These are phyloP conservation scores for Bombus waltoni DNA, from an alignment of 1,140 invertebrate species.

Conservation along the genomic window DNA sequence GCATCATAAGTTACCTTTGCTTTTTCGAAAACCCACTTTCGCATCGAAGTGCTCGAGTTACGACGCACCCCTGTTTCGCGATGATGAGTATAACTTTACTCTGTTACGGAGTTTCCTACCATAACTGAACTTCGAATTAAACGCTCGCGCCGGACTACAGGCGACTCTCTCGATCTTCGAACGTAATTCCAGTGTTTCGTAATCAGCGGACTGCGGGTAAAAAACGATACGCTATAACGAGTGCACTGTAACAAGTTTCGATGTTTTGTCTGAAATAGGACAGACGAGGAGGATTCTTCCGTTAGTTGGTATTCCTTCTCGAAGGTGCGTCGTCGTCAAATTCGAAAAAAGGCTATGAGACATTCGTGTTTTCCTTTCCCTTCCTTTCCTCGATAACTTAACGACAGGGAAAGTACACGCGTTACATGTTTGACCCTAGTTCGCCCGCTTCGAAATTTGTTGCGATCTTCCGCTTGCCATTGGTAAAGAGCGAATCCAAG, in stretches of 20 bases:
- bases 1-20: background rate
- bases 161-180: background rate
- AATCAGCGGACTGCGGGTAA: background rate
- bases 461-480: slow-evolving; percentile 19
- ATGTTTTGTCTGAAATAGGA: background rate
- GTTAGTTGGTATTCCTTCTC: slow-evolving; percentile 7
- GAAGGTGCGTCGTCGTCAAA: background rate
- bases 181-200: background rate
- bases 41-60: slow-evolving; percentile 1
- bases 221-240: background rate
- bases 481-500: background rate
- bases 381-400: slow-evolving; percentile 2
- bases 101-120: background rate
- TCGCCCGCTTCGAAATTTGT: slow-evolving; percentile 29
- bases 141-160: too few relatives aligned
- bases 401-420: slow-evolving; percentile 21
- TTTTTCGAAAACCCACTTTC: slow-evolving; percentile 13
- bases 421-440: slow-evolving; percentile 35
- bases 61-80: background rate
- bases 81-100: background rate
- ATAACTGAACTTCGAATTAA: background rate
- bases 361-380: background rate
- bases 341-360: background rate
- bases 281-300: background rate
- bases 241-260: background rate